Conservation (phyloP, 2,888 invertebrate species). For the Loripinus fragilis region DNA sequence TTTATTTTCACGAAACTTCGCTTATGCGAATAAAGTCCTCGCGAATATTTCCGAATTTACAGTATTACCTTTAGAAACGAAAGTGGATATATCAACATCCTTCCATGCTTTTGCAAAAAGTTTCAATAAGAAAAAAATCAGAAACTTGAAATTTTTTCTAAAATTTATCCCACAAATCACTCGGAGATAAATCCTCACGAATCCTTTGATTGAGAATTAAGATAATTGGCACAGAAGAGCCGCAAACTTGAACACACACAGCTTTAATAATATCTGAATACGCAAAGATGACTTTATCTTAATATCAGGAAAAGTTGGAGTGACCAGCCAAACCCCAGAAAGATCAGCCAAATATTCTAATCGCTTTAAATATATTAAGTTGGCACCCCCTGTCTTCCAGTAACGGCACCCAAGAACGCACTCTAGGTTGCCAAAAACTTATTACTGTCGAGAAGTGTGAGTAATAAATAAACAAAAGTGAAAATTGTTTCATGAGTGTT, state of each 20-base stretch:
- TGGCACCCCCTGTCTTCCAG: constrained; percentile 38
- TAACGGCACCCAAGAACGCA: constrained; percentile 27
- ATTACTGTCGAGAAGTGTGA: constrained; percentile 29
- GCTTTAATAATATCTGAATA: constrained; percentile 1
- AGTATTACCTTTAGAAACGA: constrained; percentile 10
- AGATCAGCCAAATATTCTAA: constrained; percentile 56
- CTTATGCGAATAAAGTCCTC: no score
- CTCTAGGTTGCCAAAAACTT: constrained; percentile 48
- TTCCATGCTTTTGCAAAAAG: no score
- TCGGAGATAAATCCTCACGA: neutral
- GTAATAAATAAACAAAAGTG: constrained; percentile 18
- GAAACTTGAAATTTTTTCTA: no score
- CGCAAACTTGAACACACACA: neutral
- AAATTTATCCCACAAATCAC: no score
- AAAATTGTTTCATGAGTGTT: neutral
- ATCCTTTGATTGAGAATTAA: neutral
- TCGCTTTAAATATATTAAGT: constrained; percentile 55
- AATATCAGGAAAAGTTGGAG: constrained; percentile 7
- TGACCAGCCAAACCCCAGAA: constrained; percentile 20
- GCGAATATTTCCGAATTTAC: no score
- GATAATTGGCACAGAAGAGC: neutral
- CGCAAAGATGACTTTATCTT: constrained; percentile 15
- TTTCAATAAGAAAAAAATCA: no score
- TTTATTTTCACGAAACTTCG: no score
- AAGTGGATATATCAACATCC: neutral